Evolutionary conservation across 2,113 vertebrate genomes (phyloP), one percentile per base, ranked within the genome.

Genomic region (Percina caprodes): DNA sequence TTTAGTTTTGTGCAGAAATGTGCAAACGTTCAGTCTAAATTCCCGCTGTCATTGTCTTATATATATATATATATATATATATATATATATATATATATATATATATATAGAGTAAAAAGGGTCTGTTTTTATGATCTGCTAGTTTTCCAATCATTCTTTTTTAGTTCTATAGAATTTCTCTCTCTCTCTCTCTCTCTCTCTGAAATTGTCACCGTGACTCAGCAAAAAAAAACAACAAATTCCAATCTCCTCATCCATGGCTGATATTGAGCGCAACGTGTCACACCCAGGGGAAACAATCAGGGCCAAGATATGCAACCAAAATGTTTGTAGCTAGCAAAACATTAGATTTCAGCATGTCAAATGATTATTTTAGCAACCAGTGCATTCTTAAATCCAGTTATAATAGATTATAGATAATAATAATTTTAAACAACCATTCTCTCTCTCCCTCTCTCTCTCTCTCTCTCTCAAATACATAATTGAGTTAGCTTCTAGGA

Each of bases 121-220:
- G 7, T 67, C 3, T 35, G 18, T 35, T 69, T 69, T 39, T 23
- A 39, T 23, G 1, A 18, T 15, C 0, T 9, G 11, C 1, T 1
- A 16, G 24, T 30, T 35, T 10, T 4, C 15, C 16, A 56, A n/a
- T 48, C 21, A 5, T 1, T 16, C 10, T 42, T 8, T 42, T 8
- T 42, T 8, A 35, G 35, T 35, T 35, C 35, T 21, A 19, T n/a
- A n/a, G n/a, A n/a, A n/a, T 54, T 3, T 21, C n/a, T 56, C 51
- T 9, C 19, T 52, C 8, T 54, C 3, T 21, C 18, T 54, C 9
- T 12, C 21, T 55, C n/a, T 11, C 52, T 4, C 15, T 5, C 39
- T 18, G 24, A 5, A 12, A 4, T 15, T 48, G 52, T 55, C 86
- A 84, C 45, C 72, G 60, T 84, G 86, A 87, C 73, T 84, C 42